Conservation (phyloP, 92 coral and sea anemone genomes). For the Umimayanthus chanpuru region DNA sequence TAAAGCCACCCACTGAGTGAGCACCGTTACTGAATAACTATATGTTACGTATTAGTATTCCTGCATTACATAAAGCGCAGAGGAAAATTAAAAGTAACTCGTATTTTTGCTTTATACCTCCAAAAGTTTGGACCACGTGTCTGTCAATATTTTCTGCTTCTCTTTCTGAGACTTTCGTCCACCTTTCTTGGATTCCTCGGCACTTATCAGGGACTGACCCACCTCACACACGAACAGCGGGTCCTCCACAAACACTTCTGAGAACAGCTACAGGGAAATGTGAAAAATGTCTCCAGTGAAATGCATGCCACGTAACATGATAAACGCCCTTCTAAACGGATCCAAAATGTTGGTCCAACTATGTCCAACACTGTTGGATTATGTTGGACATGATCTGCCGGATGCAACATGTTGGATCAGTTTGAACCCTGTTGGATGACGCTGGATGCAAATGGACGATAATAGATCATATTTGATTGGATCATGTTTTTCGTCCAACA, state of each 20-base stretch:
- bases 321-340: not conserved
- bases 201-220: constrained; percentile 89
- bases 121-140: constrained; percentile 84
- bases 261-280: constrained; percentile 66
- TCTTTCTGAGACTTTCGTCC: constrained; percentile 96
- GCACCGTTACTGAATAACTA: too few relatives aligned
- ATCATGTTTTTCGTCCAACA: too few relatives aligned
- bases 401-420: too few relatives aligned
- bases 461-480: too few relatives aligned
- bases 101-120: constrained; percentile 77
- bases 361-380: too few relatives aligned
- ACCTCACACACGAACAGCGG: constrained; percentile 98
- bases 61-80: not conserved
- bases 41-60: not conserved
- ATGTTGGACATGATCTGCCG: too few relatives aligned
- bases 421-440: too few relatives aligned
- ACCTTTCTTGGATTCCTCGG: constrained; percentile 81
- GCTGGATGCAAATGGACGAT: too few relatives aligned
- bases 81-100: not conserved
- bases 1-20: too few relatives aligned
- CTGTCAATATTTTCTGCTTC: constrained; percentile 78
- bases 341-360: too few relatives aligned
- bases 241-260: constrained; percentile 96
- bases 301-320: not conserved
- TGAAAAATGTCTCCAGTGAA: not conserved